Percentiles rank a stretch among this genome's conserved stretches.
These are phyloP conservation scores for Ostrea denselamellosa DNA, from an alignment of 1,140 invertebrate species.

Conservation along the genomic window DNA sequence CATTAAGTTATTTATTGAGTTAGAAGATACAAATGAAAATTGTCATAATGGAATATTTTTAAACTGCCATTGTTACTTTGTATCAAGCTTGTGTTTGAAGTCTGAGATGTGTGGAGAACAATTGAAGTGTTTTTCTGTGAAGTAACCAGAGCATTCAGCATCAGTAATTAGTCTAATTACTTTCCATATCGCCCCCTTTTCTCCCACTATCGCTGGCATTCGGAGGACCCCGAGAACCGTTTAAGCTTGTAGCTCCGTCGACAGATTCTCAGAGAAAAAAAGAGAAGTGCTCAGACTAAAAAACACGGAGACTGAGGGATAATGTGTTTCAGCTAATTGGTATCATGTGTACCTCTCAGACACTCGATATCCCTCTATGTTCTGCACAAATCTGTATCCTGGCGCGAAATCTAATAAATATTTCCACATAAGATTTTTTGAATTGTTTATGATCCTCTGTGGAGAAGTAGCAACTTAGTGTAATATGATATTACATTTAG, in stretches of 20 bases:
- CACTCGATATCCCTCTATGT: slow-evolving; percentile 37
- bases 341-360: slow-evolving; percentile 33
- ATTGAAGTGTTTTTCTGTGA: slow-evolving; percentile 13
- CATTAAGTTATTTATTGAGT: neutral
- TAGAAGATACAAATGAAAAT: neutral
- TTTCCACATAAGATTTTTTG: slow-evolving; percentile 40
- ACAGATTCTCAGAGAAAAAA: slow-evolving; percentile 37
- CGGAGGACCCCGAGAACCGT: neutral
- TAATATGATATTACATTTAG: slow-evolving; percentile 40
- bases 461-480: slow-evolving; percentile 31
- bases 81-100: neutral
- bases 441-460: slow-evolving; percentile 32
- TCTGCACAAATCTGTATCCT: slow-evolving; percentile 19
- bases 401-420: slow-evolving; percentile 38
- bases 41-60: neutral
- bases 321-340: slow-evolving; percentile 38
- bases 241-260: neutral
- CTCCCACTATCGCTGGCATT: slow-evolving; percentile 26
- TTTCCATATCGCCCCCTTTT: slow-evolving; percentile 12
- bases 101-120: neutral
- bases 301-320: neutral
- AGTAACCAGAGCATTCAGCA: slow-evolving; percentile 26
- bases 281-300: slow-evolving; percentile 20
- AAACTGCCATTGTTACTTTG: neutral
- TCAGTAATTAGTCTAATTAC: slow-evolving; percentile 31